Conservation (phyloP, 2,797 vertebrate genomes). For the Protonibea diacanthus region DNA sequence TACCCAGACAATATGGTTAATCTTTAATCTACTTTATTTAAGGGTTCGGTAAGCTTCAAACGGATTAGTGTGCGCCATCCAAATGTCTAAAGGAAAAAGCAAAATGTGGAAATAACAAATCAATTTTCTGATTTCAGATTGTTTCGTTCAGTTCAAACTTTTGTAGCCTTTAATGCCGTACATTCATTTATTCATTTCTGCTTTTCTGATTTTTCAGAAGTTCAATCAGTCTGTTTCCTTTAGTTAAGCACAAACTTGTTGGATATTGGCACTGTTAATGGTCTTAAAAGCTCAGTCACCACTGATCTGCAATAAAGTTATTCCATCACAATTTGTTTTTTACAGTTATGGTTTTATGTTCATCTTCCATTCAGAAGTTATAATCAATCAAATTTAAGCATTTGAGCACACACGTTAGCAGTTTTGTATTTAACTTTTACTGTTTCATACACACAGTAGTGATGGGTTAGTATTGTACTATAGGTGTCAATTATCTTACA, state of each 20-base stretch:
- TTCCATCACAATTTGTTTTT: too few species aligned
- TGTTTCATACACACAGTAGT: not conserved
- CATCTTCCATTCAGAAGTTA: too few species aligned
- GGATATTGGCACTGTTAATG: not conserved
- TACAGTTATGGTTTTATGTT: too few species aligned
- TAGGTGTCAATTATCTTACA: not conserved
- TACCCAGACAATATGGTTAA: not conserved
- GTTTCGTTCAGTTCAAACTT: not conserved
- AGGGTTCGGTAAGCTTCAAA: not conserved
- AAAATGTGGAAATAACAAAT: not conserved
- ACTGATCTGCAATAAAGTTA: not conserved
- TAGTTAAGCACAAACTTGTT: not conserved
- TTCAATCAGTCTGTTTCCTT: not conserved
- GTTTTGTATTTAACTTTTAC: not conserved
- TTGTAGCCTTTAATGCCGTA: not conserved
- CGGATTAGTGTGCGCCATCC: too few species aligned
- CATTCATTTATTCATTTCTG: not conserved
- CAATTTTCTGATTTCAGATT: not conserved
- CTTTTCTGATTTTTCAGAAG: not conserved
- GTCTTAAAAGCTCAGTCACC: constrained; percentile 5
- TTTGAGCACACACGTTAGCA: too few species aligned
- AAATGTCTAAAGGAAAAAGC: not conserved
- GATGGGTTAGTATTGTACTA: not conserved
- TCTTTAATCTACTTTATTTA: not conserved
- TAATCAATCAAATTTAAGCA: too few species aligned